Evolutionary conservation across 2,113 vertebrate species (phyloP).

Genomic region (Microcebus murinus): DNA sequence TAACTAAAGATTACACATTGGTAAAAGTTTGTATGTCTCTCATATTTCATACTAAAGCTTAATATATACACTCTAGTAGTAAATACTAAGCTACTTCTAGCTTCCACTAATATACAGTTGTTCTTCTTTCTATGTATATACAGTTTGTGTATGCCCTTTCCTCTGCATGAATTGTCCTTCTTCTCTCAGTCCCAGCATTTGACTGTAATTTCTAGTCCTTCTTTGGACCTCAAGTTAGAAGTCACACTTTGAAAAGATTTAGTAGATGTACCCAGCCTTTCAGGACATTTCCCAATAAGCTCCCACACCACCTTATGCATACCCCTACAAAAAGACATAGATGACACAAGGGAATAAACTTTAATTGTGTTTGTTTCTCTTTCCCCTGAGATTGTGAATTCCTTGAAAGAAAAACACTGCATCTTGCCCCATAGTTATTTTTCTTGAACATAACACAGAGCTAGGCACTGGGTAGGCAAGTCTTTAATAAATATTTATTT

Average conservation of each 20-base stretch:
- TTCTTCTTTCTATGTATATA: not conserved
- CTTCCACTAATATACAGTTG: not conserved
- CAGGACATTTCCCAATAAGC: not conserved
- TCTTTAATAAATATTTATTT: conserved; percentile 9
- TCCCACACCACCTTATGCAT: not conserved
- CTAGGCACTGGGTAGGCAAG: not conserved
- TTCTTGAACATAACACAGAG: not conserved
- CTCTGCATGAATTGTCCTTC: not conserved
- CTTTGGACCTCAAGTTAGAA: not conserved
- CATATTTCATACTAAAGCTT: not conserved
- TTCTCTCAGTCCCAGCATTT: not conserved
- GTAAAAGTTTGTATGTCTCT: not conserved
- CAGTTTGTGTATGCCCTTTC: not conserved
- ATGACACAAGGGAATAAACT: not conserved
- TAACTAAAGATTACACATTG: not conserved
- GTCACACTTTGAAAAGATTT: not conserved
- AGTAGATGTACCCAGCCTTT: not conserved
- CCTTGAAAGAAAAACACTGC: not conserved
- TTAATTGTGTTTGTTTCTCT: not conserved
- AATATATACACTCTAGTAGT: not conserved
- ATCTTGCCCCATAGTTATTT: not conserved
- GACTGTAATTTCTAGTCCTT: not conserved
- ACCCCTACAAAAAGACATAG: not conserved
- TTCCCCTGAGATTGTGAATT: not conserved
- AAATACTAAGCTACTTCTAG: not conserved